Evolutionary conservation across 2,113 vertebrate species (phyloP).

Genomic region (Azemiops feae): DNA sequence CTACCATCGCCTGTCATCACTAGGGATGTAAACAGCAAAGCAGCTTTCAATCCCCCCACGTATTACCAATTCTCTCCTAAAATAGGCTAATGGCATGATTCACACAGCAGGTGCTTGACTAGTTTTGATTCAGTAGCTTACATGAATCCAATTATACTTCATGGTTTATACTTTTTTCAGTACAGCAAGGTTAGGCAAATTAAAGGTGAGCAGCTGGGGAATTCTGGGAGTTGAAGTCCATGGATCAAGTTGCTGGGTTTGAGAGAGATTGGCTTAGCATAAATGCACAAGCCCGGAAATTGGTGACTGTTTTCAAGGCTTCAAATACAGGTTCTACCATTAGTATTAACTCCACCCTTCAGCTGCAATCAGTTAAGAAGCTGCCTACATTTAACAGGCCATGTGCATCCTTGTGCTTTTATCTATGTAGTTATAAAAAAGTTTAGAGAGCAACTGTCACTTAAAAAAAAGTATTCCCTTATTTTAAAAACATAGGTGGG

Average conservation of each 20-base stretch:
- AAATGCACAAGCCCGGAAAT: neutral
- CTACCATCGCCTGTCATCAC: neutral
- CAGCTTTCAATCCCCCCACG: neutral
- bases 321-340: neutral
- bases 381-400: neutral
- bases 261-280: neutral
- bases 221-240: neutral
- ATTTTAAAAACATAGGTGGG: neutral
- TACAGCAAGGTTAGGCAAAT: neutral
- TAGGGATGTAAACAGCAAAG: neutral
- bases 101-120: neutral
- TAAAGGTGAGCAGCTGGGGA: neutral
- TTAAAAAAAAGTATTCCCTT: neutral
- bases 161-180: neutral
- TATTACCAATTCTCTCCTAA: neutral
- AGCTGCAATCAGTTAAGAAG: neutral
- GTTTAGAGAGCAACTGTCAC: neutral
- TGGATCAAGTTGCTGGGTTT: neutral
- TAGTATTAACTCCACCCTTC: neutral
- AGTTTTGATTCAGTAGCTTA: neutral
- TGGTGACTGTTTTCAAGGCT: neutral
- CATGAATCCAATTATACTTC: neutral
- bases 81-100: neutral
- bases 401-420: neutral
- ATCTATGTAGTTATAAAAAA: neutral